These are phyloP conservation scores for Pygoscelis antarcticus DNA, from an alignment of 2,113 vertebrate genomes.

Conservation along the genomic window DNA sequence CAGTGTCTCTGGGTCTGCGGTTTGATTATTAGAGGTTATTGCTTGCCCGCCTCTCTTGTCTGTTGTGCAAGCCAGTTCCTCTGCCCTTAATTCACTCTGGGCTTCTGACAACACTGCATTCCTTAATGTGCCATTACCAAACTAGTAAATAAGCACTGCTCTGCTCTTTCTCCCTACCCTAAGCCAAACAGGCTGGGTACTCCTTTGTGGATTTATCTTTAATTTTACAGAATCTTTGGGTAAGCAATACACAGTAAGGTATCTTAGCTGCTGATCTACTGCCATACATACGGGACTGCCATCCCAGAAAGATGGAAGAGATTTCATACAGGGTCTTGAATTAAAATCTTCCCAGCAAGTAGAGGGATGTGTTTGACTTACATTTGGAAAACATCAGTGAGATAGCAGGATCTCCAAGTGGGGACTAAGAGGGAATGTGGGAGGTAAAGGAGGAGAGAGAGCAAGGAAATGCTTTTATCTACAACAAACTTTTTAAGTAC, in stretches of 20 bases:
- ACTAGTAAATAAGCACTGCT: neutral
- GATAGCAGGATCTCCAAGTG: neutral
- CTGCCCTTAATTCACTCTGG: slow-evolving; percentile 17
- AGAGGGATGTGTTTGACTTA: neutral
- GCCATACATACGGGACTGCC: neutral
- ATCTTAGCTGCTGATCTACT: neutral
- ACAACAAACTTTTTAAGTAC: neutral
- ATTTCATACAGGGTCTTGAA: neutral
- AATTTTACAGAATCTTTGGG: neutral
- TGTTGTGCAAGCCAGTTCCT: slow-evolving; percentile 38
- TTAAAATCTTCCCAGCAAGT: neutral
- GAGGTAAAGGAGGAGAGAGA: neutral
- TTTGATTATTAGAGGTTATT: neutral
- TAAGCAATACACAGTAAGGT: neutral
- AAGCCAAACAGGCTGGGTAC: neutral
- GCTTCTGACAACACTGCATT: neutral
- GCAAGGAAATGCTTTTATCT: slow-evolving; percentile 42
- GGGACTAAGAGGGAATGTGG: neutral
- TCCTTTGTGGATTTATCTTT: neutral
- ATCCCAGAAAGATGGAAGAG: neutral
- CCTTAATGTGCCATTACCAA: neutral
- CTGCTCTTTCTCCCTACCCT: neutral
- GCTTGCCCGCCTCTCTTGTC: neutral
- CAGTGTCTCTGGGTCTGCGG: neutral
- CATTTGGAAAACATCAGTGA: neutral